Conservation (phyloP, 2,113 vertebrate genomes). For the Cryptomyrus ogoouensis region DNA sequence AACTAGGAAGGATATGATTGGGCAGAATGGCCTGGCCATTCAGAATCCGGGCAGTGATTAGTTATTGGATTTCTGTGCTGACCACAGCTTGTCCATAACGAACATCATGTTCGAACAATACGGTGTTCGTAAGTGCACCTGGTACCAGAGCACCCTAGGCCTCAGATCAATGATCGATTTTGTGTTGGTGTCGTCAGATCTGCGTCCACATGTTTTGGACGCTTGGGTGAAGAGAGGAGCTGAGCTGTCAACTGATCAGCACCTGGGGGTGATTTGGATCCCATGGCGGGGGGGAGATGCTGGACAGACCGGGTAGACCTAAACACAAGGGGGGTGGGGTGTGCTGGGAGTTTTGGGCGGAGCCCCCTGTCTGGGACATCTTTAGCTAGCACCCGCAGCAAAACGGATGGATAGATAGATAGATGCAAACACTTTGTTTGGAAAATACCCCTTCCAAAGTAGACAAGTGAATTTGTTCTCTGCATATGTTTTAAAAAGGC, state of each 20-base stretch:
- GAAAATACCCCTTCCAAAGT: too few species aligned
- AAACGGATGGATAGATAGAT: not conserved
- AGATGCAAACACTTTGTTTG: not conserved
- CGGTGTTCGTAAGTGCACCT: not conserved
- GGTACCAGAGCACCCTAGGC: not conserved
- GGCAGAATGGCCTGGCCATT: not conserved
- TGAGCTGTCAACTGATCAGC: not conserved
- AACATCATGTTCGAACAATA: not conserved
- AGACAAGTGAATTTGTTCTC: not conserved
- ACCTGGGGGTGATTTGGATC: not conserved
- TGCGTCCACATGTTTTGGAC: not conserved
- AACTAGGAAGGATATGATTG: not conserved
- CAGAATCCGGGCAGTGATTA: not conserved
- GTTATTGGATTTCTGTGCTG: not conserved
- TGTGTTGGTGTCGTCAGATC: not conserved
- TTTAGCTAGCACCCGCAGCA: too few species aligned
- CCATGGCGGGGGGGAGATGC: too few species aligned
- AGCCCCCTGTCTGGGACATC: too few species aligned
- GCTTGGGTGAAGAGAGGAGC: not conserved
- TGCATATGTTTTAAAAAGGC: not conserved
- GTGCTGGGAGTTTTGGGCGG: too few species aligned
- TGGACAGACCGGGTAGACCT: too few species aligned
- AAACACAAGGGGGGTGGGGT: too few species aligned
- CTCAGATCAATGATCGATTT: not conserved
- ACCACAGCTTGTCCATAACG: not conserved